Base-by-base conservation (phyloP, 2,113 vertebrate species). In the Xiphias gladius region DNA sequence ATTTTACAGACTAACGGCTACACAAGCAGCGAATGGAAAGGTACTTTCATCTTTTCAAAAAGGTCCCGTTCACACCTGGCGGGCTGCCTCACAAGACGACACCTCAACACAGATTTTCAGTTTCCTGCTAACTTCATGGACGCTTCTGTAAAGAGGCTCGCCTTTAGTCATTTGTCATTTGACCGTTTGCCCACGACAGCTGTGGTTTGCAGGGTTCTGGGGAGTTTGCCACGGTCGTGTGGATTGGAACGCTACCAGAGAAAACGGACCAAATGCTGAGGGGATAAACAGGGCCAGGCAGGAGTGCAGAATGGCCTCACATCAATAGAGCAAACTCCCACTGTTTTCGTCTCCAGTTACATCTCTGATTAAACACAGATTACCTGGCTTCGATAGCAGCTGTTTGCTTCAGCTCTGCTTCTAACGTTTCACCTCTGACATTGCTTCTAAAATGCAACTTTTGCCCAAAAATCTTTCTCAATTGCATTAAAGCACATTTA, bases 321-420 rank as follows among this genome's bases (percentile, higher is more conserved):
- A 37, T 39, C 63, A 54, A 0, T 20, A 52, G 59, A 30, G 72
- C 61, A 61, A 26, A 70, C 68, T 63, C 57, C 48, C 58, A 58
- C 61, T 35, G 70, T 57, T 57, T 61, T 14, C 75, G n/a, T 16
- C 62, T 62, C 46, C 61, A 48, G 67, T 69, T 30, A 62, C 61
- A 46, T 24, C 30, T 64, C 76, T 71, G 82, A 73, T 74, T 66
- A 70, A 87, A 85, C 78, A 74, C 73, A 84, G 63, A 39, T 57
- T 20, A 19, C 6, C 50, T 46, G 65, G 19, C 37, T 11, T 54
- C 61, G 12, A 9, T 0, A 55, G 63, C 48, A 12, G n/a, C n/a
- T 16, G 30, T 62, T 68, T 24, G 17, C 28, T n/a, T 50, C 54
- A 16, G 17, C 65, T 32, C 32, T 7, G 48, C 14, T 17, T 46